Evolutionary conservation across 2,888 invertebrate species (phyloP).

Genomic region (Ypsolopha sequella): DNA sequence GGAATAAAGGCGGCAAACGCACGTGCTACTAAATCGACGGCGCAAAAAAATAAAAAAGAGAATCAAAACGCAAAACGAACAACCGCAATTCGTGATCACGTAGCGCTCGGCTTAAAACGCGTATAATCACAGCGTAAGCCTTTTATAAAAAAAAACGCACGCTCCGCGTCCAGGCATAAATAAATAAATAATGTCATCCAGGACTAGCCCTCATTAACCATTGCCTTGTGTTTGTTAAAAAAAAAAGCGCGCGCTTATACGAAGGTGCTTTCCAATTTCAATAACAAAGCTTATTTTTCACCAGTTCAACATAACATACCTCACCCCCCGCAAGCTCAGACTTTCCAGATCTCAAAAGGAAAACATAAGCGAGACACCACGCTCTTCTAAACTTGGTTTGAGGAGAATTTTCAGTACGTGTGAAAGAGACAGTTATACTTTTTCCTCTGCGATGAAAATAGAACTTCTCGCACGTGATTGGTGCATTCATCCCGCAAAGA

Average conservation of each 20-base stretch:
- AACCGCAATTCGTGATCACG: slow-evolving; percentile 17
- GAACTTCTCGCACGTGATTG: slow-evolving; percentile 39
- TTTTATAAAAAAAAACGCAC: slow-evolving; percentile 25
- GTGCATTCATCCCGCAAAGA: slow-evolving; percentile 38
- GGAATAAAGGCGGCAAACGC: slow-evolving; percentile 5
- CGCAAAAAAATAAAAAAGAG: slow-evolving; percentile 7
- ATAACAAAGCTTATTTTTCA: background rate
- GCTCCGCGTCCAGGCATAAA: slow-evolving; percentile 40
- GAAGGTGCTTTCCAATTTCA: slow-evolving; percentile 9
- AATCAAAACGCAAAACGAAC: slow-evolving; percentile 7
- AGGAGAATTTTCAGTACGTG: background rate
- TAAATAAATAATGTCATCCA: slow-evolving; percentile 61
- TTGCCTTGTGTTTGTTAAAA: slow-evolving; percentile 14
- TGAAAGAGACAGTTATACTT: slow-evolving; percentile 34
- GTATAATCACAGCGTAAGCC: slow-evolving; percentile 20
- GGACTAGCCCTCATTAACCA: slow-evolving; percentile 29
- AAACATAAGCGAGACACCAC: background rate
- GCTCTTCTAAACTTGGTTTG: slow-evolving; percentile 3
- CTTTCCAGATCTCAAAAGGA: no score
- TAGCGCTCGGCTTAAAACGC: slow-evolving; percentile 16
- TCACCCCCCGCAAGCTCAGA: background rate
- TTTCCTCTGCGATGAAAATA: slow-evolving; percentile 14
- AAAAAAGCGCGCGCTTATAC: slow-evolving; percentile 8
- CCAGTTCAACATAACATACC: background rate
- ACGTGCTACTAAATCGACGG: slow-evolving; percentile 5